Percentiles rank a stretch among this genome's conserved stretches.
phyloP scores from a whole-genome alignment of 2,888 invertebrate species.

The Papilio elwesi region DNA sequence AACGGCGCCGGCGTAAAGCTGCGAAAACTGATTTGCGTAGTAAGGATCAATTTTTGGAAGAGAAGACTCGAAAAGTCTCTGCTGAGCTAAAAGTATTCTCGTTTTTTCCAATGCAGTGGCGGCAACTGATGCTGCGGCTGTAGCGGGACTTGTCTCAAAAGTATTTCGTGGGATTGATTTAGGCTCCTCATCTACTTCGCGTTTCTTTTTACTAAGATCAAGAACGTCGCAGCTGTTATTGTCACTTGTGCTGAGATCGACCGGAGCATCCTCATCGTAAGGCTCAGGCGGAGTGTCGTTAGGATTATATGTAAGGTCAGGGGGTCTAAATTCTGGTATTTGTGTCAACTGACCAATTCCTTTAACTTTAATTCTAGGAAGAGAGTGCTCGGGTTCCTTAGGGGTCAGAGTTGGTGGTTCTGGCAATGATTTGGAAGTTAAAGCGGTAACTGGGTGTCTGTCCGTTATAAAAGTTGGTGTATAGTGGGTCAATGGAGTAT shows the following conservation, averaged over 20 bases:
- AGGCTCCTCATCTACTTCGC: constrained; percentile 67
- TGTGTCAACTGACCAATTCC: constrained; percentile 86
- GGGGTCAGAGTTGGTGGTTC: constrained; percentile 65
- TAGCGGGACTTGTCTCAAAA: constrained; percentile 69
- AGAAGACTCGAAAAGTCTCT: constrained; percentile 86
- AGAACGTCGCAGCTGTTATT: constrained; percentile 86
- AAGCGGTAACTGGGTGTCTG: constrained; percentile 73
- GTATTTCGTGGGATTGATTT: constrained; percentile 75
- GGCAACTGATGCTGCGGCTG: constrained; percentile 70
- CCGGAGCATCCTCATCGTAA: constrained; percentile 83
- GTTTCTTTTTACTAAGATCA: constrained; percentile 92
- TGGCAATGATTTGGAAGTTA: constrained; percentile 67
- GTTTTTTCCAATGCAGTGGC: constrained; percentile 81
- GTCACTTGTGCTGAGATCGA: constrained; percentile 88
- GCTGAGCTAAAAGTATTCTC: constrained; percentile 86
- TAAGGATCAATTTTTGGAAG: constrained; percentile 86
- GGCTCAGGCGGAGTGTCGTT: constrained; percentile 67
- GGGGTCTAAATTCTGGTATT: constrained; percentile 78
- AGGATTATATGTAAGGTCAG: constrained; percentile 64
- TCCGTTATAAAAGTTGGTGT: constrained; percentile 75
- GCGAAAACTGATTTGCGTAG: constrained; percentile 85
- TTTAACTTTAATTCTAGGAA: constrained; percentile 85
- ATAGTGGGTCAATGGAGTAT: constrained; percentile 76
- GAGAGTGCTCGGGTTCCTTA: constrained; percentile 69
- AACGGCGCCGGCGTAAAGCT: constrained; percentile 84